Evolutionary conservation across 2,797 vertebrate species (phyloP), one percentile per base, ranked within the genome.

Genomic region (Cetoscarus ocellatus): DNA sequence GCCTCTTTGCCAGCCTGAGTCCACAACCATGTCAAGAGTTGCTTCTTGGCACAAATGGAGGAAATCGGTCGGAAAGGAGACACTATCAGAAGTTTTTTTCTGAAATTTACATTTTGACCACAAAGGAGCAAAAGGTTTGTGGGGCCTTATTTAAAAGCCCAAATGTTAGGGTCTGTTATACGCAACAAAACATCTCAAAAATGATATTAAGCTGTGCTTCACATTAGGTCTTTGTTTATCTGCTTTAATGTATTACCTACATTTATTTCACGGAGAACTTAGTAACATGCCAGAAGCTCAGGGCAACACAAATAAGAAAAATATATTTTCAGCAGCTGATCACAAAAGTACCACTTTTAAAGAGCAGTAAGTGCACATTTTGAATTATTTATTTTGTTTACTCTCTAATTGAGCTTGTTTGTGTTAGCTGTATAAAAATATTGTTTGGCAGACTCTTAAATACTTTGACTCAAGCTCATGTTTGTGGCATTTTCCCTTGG

Each of bases 21-120:
- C 86, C 63, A 62, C 89, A 76, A 79, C 88, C 73, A 83, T 85
- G 85, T 75, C 84, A 83, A 86, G 86, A 90, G 84, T 73, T 50
- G 84, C 83, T 79, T 86, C 84, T 51, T 83, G 89, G 77, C 81
- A 77, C 88, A 89, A 86, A 88, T 49, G 85, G 87, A 89, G 75
- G 84, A 77, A 86, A 73, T 78, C 79, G 81, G 79, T 86, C 49
- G 83, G 79, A 78, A 78, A 79, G 69, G 75, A 92, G 75, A 66
- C 68, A 64, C 84, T 72, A 65, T 87, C 86, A 77, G 79, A 91
- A 74, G 70, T 27, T 27, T 27, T 27, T 77, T 79, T 76, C 70
- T 81, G 70, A 87, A 75, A 80, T 73, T 79, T 80, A 85, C 75
- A 64, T 74, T 60, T 77, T 78, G 70, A 79, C 69, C 70, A 67